These are phyloP conservation scores for Entosphenus tridentatus DNA, from an alignment of 2,113 vertebrate genomes.

Conservation along the genomic window DNA sequence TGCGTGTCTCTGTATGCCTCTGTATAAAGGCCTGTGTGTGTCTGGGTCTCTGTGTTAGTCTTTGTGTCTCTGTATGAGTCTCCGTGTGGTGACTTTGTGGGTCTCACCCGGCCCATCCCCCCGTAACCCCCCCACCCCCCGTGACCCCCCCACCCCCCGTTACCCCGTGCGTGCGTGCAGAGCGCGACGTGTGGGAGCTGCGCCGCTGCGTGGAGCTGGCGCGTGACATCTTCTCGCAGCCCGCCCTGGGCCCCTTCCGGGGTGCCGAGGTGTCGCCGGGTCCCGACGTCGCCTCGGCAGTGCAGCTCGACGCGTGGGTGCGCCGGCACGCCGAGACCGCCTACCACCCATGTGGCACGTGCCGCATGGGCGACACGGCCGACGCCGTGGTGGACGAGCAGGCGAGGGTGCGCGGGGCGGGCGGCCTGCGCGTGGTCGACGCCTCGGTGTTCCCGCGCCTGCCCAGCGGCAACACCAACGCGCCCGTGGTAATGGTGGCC, in stretches of 20 bases:
- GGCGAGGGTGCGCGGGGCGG: conserved; percentile 45
- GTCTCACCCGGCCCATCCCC: too few species aligned
- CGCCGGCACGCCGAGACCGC: conserved; percentile 61
- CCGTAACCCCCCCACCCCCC: too few species aligned
- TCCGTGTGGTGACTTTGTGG: too few species aligned
- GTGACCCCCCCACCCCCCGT: too few species aligned
- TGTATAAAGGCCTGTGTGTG: too few species aligned
- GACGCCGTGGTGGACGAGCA: conserved; percentile 62
- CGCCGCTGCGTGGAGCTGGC: conserved; percentile 47
- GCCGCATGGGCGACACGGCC: conserved; percentile 57
- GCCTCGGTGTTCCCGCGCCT: conserved; percentile 91
- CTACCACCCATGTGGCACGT: conserved; percentile 85
- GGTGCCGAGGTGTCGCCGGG: conserved; percentile 59
- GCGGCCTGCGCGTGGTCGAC: conserved; percentile 59
- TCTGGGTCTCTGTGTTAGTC: too few species aligned
- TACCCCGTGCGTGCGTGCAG: conserved; percentile 20
- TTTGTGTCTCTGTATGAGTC: too few species aligned
- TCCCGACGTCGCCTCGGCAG: conserved; percentile 32
- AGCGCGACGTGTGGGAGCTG: conserved; percentile 50
- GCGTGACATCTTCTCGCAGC: conserved; percentile 73
- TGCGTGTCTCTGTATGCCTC: too few species aligned
- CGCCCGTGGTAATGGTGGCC: conserved; percentile 82
- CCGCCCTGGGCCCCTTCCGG: conserved; percentile 52
- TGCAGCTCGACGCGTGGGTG: conserved; percentile 64
- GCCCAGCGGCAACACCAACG: conserved; percentile 74